Base-by-base conservation (phyloP, 2,888 invertebrate species). In the Nymphalis urticae region DNA sequence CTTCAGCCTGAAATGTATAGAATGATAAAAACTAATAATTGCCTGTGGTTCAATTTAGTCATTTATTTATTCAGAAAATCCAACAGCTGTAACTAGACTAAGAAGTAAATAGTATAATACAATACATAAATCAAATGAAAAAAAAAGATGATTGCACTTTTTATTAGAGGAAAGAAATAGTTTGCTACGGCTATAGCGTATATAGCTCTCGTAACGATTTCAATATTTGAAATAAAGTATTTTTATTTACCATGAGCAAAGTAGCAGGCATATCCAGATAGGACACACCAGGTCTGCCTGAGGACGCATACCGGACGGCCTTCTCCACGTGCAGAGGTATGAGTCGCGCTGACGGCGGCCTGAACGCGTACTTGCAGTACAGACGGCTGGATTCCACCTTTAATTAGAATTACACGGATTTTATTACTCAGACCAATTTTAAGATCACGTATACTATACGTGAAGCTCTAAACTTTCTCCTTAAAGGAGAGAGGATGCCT, bases 241-340 rank as follows among this genome's bases (percentile, higher is more conserved):
- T 32, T 32, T n/a, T n/a, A 16, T 72, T 77, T 78, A 90, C 94
- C 81, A 93, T 94, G 51, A 97, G 89, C 53, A 97, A 83, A 73
- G 98, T 98, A 27, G 97, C 98, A 0, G 98, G 97, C 82, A 99
- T 95, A 85, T 99, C 99, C 70, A 99, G 92, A 86, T 99, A 99
- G 10, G 95, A 93, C 2, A 96, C 97, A 75, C 98, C 99, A 17
- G 98, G 98, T 67, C 98, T 94, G 10, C 99, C 99, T 79, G 95
- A 96, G 54, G 95, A 95, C 7, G 97, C 94, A 65, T 95, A 93
- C 19, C 98, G 94, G 2, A 98, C 95, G 0, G 99, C 98, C 90
- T 97, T 97, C 89, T 98, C 98, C 4, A 98, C 96, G 85, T 97
- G 98, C 76, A 95, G 93, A 0, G 98, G 98, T 77, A 98, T 97